A percentile compares a stretch with the other conserved stretches of the same genome.
These are phyloP conservation scores for Sylvietta virens DNA, from an alignment of 2,113 vertebrate genomes.

Conservation along the genomic window DNA sequence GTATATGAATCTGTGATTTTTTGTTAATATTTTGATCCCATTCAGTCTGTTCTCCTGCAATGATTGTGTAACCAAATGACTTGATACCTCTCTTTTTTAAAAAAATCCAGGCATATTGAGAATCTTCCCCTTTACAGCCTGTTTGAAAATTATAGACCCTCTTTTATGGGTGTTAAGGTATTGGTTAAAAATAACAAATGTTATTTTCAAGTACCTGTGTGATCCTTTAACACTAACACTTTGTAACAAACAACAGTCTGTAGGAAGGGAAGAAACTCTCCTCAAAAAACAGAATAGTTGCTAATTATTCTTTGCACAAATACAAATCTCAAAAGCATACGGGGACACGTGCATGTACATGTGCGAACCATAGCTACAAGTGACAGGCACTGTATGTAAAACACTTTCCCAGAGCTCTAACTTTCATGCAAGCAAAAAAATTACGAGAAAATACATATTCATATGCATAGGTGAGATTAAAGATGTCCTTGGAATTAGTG, in stretches of 20 bases:
- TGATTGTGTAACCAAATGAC: neutral
- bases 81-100: neutral
- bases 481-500: neutral
- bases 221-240: neutral
- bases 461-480: neutral
- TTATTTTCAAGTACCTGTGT: neutral
- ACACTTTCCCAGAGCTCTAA: neutral
- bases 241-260: neutral
- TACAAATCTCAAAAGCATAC: neutral
- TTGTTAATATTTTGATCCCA: neutral
- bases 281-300: rapidly evolving
- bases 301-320: neutral
- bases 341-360: rapidly evolving
- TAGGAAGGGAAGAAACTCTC: neutral
- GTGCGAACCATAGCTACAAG: neutral
- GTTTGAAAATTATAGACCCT: neutral
- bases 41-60: neutral
- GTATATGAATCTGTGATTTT: neutral
- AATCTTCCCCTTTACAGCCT: neutral
- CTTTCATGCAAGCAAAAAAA: neutral
- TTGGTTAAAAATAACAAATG: neutral
- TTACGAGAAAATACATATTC: neutral
- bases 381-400: neutral
- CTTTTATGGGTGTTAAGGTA: neutral
- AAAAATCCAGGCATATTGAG: neutral